Percentiles rank a stretch among this genome's conserved stretches.
These are phyloP conservation scores for Lissonota sp. DNA, from an alignment of 2,888 invertebrate species.

Conservation along the genomic window DNA sequence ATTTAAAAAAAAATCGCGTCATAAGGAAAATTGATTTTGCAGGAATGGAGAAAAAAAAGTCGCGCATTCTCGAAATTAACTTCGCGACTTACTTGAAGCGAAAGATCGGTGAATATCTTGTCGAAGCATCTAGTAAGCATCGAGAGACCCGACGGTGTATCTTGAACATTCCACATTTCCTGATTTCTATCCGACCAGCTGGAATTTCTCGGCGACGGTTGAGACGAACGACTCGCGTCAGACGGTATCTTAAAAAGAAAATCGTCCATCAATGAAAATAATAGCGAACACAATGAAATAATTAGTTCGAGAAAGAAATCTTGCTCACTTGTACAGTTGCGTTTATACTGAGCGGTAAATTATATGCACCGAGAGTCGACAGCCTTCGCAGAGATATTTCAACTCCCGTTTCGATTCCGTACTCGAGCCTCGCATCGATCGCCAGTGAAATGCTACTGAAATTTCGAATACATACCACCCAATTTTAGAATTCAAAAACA, in stretches of 20 bases:
- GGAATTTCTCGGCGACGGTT: conserved; percentile 65
- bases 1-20: neutral
- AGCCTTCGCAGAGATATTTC: conserved; percentile 91
- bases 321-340: conserved; percentile 81
- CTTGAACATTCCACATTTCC: conserved; percentile 75
- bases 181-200: conserved; percentile 74
- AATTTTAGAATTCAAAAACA: neutral
- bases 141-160: conserved; percentile 80
- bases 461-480: conserved; percentile 26
- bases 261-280: no score
- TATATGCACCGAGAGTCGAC: conserved; percentile 88
- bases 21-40: neutral
- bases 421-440: conserved; percentile 91
- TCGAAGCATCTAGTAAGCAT: conserved; percentile 90
- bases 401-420: conserved; percentile 91
- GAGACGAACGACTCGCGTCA: conserved; percentile 62
- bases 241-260: conserved; percentile 43
- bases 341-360: conserved; percentile 86
- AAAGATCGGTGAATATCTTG: conserved; percentile 88
- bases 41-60: neutral
- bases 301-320: conserved; percentile 21
- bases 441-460: conserved; percentile 87
- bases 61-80: neutral
- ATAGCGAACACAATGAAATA: no score
- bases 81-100: conserved; percentile 83